Percentiles rank a stretch among this genome's conserved stretches.
Conservation (phyloP, 2,113 vertebrate genomes). For the Psettodes erumei region DNA sequence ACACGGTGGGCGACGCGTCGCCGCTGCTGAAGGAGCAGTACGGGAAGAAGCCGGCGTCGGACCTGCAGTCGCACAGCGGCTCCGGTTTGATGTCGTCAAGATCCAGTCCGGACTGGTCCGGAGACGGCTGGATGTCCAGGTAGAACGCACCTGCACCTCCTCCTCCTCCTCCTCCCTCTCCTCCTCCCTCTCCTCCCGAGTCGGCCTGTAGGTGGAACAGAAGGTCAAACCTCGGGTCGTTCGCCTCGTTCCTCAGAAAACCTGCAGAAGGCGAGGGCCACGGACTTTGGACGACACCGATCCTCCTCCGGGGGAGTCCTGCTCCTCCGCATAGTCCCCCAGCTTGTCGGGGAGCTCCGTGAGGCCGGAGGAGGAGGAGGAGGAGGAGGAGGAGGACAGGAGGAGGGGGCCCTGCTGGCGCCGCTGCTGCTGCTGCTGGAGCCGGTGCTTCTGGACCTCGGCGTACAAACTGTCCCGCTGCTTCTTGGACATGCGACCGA, state of each 20-base stretch:
- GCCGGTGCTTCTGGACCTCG: conserved; percentile 92
- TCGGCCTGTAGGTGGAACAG: conserved; percentile 79
- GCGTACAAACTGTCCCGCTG: conserved; percentile 94
- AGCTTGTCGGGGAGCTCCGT: conserved; percentile 91
- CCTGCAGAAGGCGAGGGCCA: neutral
- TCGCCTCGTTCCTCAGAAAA: too few relatives aligned
- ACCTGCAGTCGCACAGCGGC: conserved; percentile 91
- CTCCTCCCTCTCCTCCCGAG: conserved; percentile 76
- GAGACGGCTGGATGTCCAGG: conserved; percentile 95
- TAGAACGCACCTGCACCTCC: conserved; percentile 90
- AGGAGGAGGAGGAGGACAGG: conserved; percentile 85
- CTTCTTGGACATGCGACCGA: conserved; percentile 96
- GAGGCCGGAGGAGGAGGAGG: conserved; percentile 88
- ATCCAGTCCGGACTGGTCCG: conserved; percentile 95
- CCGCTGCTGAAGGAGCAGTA: conserved; percentile 94
- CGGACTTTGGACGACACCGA: conserved; percentile 60
- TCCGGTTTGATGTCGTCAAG: conserved; percentile 96
- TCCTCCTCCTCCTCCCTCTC: conserved; percentile 60
- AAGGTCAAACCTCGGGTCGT: too few relatives aligned
- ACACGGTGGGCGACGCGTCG: conserved; percentile 87
- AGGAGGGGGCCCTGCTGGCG: conserved; percentile 32
- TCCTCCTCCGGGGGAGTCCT: conserved; percentile 88
- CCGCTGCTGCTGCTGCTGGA: conserved; percentile 90
- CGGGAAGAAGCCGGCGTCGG: conserved; percentile 89
- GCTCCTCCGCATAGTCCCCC: conserved; percentile 88